Conservation (phyloP, 2,888 invertebrate genomes). For the Folsomia candida region DNA sequence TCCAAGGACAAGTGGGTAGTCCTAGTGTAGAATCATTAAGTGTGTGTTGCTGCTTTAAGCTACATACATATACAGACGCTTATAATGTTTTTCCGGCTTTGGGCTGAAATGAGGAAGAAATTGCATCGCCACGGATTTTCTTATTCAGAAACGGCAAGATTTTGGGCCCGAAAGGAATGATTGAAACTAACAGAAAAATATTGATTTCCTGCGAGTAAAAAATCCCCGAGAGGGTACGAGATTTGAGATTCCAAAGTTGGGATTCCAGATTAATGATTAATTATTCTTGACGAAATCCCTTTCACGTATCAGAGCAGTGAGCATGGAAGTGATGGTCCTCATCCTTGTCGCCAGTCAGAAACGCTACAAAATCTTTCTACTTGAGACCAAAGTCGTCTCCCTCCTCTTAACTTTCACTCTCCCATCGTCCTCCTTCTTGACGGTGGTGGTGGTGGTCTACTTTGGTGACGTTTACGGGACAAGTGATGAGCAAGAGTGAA, state of each 20-base stretch:
- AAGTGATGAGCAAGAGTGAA: neutral
- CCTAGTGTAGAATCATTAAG: too few relatives aligned
- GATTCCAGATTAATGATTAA: slow-evolving; percentile 25
- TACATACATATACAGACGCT: too few relatives aligned
- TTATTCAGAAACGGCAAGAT: neutral
- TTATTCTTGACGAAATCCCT: slow-evolving; percentile 31
- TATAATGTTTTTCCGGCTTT: too few relatives aligned
- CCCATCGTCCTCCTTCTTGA: neutral
- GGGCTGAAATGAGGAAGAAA: too few relatives aligned
- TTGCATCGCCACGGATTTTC: neutral
- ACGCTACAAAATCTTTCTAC: neutral
- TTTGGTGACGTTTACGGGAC: neutral
- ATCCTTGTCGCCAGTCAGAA: neutral
- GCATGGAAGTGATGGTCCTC: neutral
- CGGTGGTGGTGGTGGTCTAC: neutral
- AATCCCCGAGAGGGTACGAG: slow-evolving; percentile 14
- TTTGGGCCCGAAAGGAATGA: neutral
- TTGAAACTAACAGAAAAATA: slow-evolving; percentile 1
- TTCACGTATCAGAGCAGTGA: slow-evolving; percentile 29
- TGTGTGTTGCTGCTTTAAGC: too few relatives aligned
- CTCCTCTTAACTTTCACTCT: neutral
- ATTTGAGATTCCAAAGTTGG: slow-evolving; percentile 14
- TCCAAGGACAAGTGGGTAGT: too few relatives aligned
- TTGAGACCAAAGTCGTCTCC: neutral
- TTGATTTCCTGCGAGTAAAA: slow-evolving; percentile 16